A percentile compares a stretch with the other conserved stretches of the same genome.
These are phyloP conservation scores for Aricia artaxerxes DNA, from an alignment of 2,888 invertebrate species.

Conservation along the genomic window DNA sequence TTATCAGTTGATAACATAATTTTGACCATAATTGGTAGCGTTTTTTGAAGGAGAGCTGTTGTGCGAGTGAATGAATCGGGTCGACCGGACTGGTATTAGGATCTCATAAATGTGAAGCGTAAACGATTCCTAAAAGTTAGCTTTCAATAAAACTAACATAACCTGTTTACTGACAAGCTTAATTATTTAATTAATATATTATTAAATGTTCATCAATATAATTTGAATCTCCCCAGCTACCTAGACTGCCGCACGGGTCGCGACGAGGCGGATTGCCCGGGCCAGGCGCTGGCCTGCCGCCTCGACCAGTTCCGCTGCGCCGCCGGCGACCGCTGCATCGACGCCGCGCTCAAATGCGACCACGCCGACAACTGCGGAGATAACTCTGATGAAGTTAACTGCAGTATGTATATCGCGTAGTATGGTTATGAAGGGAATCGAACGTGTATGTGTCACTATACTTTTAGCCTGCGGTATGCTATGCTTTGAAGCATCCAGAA, in stretches of 20 bases:
- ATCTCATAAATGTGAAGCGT: neutral
- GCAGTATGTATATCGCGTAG: conserved; percentile 81
- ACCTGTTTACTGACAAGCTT: too few species aligned
- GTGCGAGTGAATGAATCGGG: too few species aligned
- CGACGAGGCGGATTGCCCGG: conserved; percentile 89
- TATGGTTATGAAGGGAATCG: too few species aligned
- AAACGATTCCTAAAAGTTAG: neutral
- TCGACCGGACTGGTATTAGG: neutral
- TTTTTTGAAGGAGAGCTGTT: too few species aligned
- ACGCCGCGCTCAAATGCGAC: conserved; percentile 87
- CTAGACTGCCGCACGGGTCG: conserved; percentile 90
- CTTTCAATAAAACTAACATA: too few species aligned
- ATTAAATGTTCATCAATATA: neutral
- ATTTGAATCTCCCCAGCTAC: neutral
- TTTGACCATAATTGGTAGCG: too few species aligned
- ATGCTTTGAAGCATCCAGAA: too few species aligned
- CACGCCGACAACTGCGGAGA: conserved; percentile 95
- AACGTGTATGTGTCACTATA: too few species aligned
- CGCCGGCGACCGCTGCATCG: conserved; percentile 89
- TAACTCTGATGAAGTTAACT: conserved; percentile 93
- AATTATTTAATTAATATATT: too few species aligned
- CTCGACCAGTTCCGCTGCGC: conserved; percentile 93
- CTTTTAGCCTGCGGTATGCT: too few species aligned
- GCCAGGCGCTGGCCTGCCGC: conserved; percentile 82
- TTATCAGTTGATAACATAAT: too few species aligned